A percentile compares a stretch with the other conserved stretches of the same genome.
These are phyloP conservation scores for Ardeotis arabs DNA, from an alignment of 2,113 vertebrate species.

Conservation along the genomic window DNA sequence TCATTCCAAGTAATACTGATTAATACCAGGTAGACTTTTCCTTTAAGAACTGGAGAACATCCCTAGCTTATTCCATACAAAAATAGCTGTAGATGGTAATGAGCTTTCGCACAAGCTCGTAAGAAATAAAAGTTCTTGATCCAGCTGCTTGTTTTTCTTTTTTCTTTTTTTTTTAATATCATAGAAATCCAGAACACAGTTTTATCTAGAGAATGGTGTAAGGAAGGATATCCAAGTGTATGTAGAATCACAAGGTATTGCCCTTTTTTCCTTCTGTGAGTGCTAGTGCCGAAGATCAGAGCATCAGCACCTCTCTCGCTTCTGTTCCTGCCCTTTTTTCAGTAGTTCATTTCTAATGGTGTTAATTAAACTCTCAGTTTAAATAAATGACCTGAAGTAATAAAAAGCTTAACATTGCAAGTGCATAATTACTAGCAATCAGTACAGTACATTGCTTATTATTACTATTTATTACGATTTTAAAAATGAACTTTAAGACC, in stretches of 20 bases:
- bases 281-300: background rate
- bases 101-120: background rate
- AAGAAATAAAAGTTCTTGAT: background rate
- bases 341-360: background rate
- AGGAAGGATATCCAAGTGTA: background rate
- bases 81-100: background rate
- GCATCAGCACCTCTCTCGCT: background rate
- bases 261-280: background rate
- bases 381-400: background rate
- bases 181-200: background rate
- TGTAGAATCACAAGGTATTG: background rate
- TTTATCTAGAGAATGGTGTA: background rate
- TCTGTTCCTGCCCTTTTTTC: background rate
- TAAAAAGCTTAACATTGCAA: background rate
- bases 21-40: background rate
- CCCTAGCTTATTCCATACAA: background rate
- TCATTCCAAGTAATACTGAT: background rate
- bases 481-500: background rate
- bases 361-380: background rate
- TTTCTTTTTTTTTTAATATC: background rate
- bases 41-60: background rate
- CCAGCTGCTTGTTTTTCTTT: background rate
- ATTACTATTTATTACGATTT: too few species aligned
- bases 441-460: background rate
- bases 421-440: background rate